These are phyloP conservation scores for Choloepus didactylus DNA, from an alignment of 2,797 vertebrate species.

Conservation along the genomic window DNA sequence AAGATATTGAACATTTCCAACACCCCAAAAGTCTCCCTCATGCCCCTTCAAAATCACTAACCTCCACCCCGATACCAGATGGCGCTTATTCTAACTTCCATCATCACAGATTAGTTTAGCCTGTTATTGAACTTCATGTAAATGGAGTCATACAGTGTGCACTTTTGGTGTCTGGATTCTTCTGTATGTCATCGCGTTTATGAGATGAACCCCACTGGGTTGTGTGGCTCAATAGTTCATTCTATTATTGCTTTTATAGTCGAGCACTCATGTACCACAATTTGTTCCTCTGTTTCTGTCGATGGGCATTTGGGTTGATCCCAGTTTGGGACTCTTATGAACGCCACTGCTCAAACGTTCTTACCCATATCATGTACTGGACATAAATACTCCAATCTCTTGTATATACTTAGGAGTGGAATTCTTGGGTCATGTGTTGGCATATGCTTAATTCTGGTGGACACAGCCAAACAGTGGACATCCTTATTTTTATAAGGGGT, in stretches of 20 bases:
- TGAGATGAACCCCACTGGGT: fast-evolving
- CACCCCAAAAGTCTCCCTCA: neutral
- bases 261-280: neutral
- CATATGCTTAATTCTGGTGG: neutral
- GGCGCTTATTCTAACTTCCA: neutral
- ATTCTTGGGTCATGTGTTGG: fast-evolving
- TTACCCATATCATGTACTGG: neutral
- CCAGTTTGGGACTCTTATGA: neutral
- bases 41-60: neutral
- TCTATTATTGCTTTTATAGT: neutral
- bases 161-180: neutral
- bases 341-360: neutral
- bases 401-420: neutral
- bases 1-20: neutral
- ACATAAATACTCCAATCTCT: fast-evolving
- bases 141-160: neutral
- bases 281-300: neutral
- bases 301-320: neutral
- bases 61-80: neutral
- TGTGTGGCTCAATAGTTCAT: fast-evolving
- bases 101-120: no score
- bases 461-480: neutral
- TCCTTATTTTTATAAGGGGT: neutral
- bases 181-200: no score
- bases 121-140: neutral